Evolutionary conservation across 1,140 invertebrate species (phyloP).

Genomic region (Globodera ellingtonae): DNA sequence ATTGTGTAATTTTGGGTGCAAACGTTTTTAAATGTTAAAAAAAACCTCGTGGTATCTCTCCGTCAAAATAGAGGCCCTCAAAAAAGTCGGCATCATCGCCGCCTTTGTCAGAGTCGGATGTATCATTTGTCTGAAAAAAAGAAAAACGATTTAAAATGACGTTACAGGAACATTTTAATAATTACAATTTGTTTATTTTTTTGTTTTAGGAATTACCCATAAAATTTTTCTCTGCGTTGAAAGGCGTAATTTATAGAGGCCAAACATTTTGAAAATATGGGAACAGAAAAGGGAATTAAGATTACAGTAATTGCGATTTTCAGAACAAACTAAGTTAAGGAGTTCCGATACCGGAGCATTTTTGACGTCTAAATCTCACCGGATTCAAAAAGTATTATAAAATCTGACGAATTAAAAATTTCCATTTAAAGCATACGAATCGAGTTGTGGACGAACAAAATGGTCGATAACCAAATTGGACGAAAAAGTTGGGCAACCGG

Average conservation of each 20-base stretch:
- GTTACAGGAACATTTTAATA: no score
- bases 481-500: not conserved
- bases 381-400: no score
- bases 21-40: not conserved
- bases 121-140: not conserved
- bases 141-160: not conserved
- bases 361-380: no score
- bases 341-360: no score
- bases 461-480: not conserved
- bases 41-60: constrained; percentile 35
- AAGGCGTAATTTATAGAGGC: no score
- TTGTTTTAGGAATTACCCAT: no score
- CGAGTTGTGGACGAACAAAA: not conserved
- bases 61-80: constrained; percentile 32
- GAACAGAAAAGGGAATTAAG: not conserved
- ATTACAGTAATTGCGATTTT: not conserved
- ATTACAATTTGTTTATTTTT: no score
- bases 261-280: no score
- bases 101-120: no score
- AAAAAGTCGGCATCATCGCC: not conserved
- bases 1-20: no score
- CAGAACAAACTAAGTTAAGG: not conserved
- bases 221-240: no score
- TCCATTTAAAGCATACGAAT: not conserved
- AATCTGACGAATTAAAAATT: no score